Conservation (phyloP, 2,888 invertebrate species). For the Drosophila algonquin region DNA sequence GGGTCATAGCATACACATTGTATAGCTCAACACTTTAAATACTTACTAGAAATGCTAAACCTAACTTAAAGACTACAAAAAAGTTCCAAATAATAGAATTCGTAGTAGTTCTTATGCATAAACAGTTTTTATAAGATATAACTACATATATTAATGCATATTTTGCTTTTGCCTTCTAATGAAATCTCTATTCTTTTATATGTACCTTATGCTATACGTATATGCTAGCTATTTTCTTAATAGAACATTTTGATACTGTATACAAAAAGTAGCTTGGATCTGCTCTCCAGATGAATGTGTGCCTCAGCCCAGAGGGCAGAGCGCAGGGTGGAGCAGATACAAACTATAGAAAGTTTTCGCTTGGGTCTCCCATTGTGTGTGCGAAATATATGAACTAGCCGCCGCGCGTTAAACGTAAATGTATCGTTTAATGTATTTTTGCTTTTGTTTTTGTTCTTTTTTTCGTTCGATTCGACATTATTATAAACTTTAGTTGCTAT, state of each 20-base stretch:
- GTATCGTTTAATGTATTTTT: neutral
- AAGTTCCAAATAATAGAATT: neutral
- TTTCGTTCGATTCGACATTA: neutral
- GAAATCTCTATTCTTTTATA: neutral
- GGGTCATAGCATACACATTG: neutral
- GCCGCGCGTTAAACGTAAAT: conserved; percentile 41
- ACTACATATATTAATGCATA: neutral
- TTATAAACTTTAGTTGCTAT: conserved; percentile 7
- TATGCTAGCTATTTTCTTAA: neutral
- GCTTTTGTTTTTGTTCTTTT: neutral
- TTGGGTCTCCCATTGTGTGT: conserved; percentile 71
- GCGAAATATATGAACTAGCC: conserved; percentile 54
- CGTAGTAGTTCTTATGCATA: neutral
- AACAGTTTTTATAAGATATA: neutral
- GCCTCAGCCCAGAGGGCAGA: neutral
- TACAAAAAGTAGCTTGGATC: conserved; percentile 13
- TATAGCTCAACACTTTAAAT: neutral
- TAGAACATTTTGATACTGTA: neutral
- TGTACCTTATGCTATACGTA: neutral
- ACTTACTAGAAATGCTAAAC: neutral
- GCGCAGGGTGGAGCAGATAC: conserved; percentile 14
- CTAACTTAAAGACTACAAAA: neutral
- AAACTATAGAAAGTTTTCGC: conserved; percentile 50
- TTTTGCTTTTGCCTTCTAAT: neutral
- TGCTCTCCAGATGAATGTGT: conserved; percentile 10